These are phyloP conservation scores for Erebia palarica DNA, from an alignment of 2,888 invertebrate genomes.

Conservation along the genomic window DNA sequence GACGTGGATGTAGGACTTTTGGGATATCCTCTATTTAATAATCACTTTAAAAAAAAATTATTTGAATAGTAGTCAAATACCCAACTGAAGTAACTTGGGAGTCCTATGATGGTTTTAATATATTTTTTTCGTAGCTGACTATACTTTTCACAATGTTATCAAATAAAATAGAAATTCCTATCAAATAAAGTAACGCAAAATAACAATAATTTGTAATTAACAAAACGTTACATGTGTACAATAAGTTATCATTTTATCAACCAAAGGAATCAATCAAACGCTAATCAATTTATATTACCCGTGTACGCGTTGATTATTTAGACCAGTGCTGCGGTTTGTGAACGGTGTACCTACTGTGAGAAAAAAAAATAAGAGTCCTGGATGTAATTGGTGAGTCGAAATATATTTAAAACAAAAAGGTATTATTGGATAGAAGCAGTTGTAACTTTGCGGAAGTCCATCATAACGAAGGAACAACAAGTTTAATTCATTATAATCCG, in stretches of 20 bases:
- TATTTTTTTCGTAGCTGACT: not conserved
- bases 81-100: too few species aligned
- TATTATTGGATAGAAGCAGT: too few species aligned
- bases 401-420: too few species aligned
- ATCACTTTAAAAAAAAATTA: too few species aligned
- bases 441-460: too few species aligned
- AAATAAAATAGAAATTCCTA: slow-evolving; percentile 14
- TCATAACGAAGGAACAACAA: too few species aligned
- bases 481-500: too few species aligned
- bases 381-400: slow-evolving; percentile 21
- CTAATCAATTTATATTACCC: slow-evolving; percentile 30
- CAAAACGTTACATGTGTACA: slow-evolving; percentile 31
- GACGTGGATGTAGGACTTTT: too few species aligned
- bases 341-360: slow-evolving; percentile 6
- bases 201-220: slow-evolving; percentile 34
- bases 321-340: not conserved
- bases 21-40: too few species aligned
- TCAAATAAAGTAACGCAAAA: slow-evolving; percentile 18
- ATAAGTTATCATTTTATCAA: slow-evolving; percentile 20
- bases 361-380: slow-evolving; percentile 2
- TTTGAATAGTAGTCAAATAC: too few species aligned
- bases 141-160: slow-evolving; percentile 4
- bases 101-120: not conserved
- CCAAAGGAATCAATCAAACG: slow-evolving; percentile 23
- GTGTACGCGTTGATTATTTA: not conserved